phyloP scores from a whole-genome alignment of 2,797 vertebrate genomes.

The Aphelocoma californica region DNA sequence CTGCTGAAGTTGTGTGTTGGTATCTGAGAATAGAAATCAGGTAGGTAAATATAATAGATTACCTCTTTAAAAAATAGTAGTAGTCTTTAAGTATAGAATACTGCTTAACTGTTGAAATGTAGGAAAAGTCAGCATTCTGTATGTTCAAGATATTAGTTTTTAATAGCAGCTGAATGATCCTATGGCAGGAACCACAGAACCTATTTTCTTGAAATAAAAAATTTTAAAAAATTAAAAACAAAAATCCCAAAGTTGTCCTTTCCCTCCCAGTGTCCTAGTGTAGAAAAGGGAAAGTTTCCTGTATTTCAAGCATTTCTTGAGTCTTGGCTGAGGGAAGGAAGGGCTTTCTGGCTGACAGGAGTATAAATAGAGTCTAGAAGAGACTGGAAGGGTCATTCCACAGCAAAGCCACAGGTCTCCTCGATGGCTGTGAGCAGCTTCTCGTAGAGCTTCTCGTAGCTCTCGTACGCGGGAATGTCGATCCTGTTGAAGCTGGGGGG shows the following conservation, averaged over 20 bases:
- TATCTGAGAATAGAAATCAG: constrained; percentile 75
- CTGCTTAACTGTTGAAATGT: constrained; percentile 81
- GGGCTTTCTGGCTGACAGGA: constrained; percentile 63
- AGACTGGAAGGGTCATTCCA: constrained; percentile 83
- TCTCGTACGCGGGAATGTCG: constrained; percentile 97
- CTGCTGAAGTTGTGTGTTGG: constrained; percentile 75
- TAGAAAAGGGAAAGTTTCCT: constrained; percentile 68
- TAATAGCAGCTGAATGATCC: constrained; percentile 86
- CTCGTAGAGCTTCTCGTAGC: constrained; percentile 95
- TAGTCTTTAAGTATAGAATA: constrained; percentile 82
- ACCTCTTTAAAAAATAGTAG: constrained; percentile 85
- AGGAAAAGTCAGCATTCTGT: constrained; percentile 82
- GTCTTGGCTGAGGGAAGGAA: constrained; percentile 69
- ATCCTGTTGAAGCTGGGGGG: constrained; percentile 92
- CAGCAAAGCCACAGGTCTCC: constrained; percentile 96
- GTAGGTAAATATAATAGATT: constrained; percentile 76
- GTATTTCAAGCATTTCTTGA: constrained; percentile 77
- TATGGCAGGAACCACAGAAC: constrained; percentile 75
- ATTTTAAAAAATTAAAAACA: constrained; percentile 52
- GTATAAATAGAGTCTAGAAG: constrained; percentile 71
- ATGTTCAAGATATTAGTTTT: constrained; percentile 82
- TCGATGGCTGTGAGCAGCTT: constrained; percentile 96
- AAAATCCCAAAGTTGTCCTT: constrained; percentile 75
- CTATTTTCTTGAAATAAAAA: constrained; percentile 76
- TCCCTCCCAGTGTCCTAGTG: constrained; percentile 77